Evolutionary conservation across 2,888 invertebrate genomes (phyloP).

Genomic region (Balanococcus diminutus): DNA sequence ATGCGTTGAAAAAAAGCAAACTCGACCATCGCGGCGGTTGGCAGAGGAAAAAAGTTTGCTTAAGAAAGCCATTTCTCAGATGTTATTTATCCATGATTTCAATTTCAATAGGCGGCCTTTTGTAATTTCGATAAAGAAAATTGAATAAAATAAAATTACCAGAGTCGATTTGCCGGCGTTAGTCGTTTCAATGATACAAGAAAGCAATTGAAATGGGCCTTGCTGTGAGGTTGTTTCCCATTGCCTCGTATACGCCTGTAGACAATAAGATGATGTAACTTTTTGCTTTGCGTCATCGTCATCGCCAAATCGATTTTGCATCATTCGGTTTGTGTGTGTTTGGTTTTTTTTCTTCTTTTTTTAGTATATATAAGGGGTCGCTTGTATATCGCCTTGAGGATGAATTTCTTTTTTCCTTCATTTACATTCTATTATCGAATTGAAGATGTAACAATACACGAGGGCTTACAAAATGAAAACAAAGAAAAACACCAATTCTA

Average conservation of each 20-base stretch:
- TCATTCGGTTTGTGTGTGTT: background rate
- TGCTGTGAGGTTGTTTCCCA: constrained; percentile 13
- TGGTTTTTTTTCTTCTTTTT: background rate
- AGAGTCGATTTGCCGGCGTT: constrained; percentile 35
- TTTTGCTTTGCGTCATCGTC: constrained; percentile 35
- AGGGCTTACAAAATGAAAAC: constrained; percentile 48
- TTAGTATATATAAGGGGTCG: constrained; percentile 14
- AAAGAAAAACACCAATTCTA: constrained; percentile 45
- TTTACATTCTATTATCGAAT: constrained; percentile 51
- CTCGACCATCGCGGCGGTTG: background rate
- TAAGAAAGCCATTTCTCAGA: constrained; percentile 16
- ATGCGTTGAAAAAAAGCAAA: background rate
- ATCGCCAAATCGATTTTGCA: constrained; percentile 33
- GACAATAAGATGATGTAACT: constrained; percentile 39
- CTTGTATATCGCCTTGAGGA: constrained; percentile 51
- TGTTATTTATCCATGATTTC: constrained; percentile 43
- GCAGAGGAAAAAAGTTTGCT: background rate
- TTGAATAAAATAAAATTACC: constrained; percentile 44
- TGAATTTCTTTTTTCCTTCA: constrained; percentile 47
- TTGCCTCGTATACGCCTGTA: constrained; percentile 15
- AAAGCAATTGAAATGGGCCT: constrained; percentile 35
- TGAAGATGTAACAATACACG: constrained; percentile 42
- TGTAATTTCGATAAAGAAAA: constrained; percentile 39
- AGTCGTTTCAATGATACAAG: constrained; percentile 29
- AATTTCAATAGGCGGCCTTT: constrained; percentile 35